phyloP scores from a whole-genome alignment of 2,888 invertebrate species.

The Aethes cnicana region DNA sequence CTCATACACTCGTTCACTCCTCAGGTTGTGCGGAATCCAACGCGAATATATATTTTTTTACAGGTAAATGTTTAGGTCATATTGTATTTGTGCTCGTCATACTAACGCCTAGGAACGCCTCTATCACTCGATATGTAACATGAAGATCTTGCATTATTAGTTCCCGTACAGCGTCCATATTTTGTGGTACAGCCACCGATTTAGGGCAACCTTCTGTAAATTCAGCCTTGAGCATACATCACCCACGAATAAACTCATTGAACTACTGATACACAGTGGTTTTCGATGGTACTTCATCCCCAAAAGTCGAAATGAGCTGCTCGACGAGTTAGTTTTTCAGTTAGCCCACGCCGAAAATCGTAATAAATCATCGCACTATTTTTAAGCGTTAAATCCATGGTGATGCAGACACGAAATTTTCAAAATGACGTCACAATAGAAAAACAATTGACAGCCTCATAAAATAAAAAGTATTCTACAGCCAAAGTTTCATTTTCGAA shows the following conservation, averaged over 20 bases:
- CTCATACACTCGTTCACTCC: neutral
- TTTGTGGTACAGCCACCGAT: constrained; percentile 22
- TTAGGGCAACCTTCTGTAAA: constrained; percentile 21
- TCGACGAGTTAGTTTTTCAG: constrained; percentile 2
- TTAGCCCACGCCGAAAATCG: neutral
- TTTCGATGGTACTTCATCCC: constrained; percentile 9
- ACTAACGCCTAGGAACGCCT: neutral
- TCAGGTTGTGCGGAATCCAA: neutral
- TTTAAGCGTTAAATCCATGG: too few relatives aligned
- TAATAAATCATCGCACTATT: constrained; percentile 12
- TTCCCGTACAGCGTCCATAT: constrained; percentile 19
- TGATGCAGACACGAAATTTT: too few relatives aligned
- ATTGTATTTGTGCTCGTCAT: neutral
- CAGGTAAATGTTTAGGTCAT: too few relatives aligned
- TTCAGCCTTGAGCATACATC: constrained; percentile 15
- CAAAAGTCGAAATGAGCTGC: constrained; percentile 7
- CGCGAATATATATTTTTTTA: neutral
- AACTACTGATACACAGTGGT: constrained; percentile 1
- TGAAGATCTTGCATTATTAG: constrained; percentile 17
- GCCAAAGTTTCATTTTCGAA: too few relatives aligned
- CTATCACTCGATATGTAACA: constrained; percentile 13
- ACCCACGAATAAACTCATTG: constrained; percentile 12
- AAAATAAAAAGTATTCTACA: too few relatives aligned
- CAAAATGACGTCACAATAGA: too few relatives aligned
- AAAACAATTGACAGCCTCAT: too few relatives aligned